A percentile compares a stretch with the other conserved stretches of the same genome.
Evolutionary conservation across 2,888 invertebrate species (phyloP).

Genomic region (Ypsolopha scabrella): DNA sequence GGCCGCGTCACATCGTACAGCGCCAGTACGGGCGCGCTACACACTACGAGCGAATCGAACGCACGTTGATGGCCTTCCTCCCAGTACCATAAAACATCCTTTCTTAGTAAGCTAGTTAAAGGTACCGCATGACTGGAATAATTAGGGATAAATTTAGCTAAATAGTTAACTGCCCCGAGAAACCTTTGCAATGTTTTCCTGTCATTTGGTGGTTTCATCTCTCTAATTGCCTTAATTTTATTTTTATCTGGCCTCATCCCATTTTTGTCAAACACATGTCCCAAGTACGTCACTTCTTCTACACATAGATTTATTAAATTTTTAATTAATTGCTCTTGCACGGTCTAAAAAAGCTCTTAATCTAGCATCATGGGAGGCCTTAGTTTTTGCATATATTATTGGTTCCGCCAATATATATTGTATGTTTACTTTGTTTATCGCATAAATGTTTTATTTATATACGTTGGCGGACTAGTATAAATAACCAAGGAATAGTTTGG

Average conservation of each 20-base stretch:
- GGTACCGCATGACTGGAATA: constrained; percentile 6
- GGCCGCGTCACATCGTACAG: constrained; percentile 8
- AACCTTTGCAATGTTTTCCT: constrained; percentile 8
- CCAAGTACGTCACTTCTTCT: no score
- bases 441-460: no score
- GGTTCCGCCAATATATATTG: no score
- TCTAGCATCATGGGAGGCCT: no score
- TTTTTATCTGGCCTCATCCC: background rate
- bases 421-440: no score
- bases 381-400: no score
- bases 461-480: no score
- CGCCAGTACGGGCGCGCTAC: constrained; percentile 12
- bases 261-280: background rate
- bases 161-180: constrained; percentile 12
- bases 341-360: no score
- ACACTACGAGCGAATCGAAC: constrained; percentile 2
- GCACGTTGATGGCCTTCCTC: constrained; percentile 3
- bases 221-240: background rate
- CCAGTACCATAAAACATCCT: constrained; percentile 10
- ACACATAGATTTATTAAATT: no score
- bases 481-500: no score
- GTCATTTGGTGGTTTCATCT: background rate
- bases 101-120: constrained; percentile 7
- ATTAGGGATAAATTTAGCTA: constrained; percentile 9
- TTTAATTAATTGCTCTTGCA: no score